These are phyloP conservation scores for Synanceia verrucosa DNA, from an alignment of 2,797 vertebrate species.

Conservation along the genomic window DNA sequence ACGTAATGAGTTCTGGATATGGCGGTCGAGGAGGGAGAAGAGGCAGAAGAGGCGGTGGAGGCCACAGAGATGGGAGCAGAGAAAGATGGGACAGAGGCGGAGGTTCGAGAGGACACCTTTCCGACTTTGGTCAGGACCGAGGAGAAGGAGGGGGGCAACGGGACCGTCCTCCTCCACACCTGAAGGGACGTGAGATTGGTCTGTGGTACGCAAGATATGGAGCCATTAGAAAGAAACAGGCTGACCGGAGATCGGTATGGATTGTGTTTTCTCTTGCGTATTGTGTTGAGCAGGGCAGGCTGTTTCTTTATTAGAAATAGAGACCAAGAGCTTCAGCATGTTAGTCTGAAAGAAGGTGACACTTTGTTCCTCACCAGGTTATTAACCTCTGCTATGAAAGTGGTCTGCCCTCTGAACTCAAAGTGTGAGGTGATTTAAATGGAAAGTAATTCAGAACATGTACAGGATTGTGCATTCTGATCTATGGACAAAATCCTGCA, in stretches of 20 bases:
- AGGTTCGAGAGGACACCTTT: conserved; percentile 58
- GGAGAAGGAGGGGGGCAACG: conserved; percentile 70
- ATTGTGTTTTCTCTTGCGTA: background rate
- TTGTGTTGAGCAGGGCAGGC: no score
- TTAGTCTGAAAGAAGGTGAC: background rate
- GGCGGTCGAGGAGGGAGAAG: conserved; percentile 72
- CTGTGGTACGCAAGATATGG: conserved; percentile 95
- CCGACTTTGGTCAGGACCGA: conserved; percentile 69
- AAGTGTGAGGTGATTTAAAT: background rate
- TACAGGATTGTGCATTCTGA: background rate
- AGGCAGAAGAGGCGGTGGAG: conserved; percentile 70
- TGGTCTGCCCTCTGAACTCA: background rate
- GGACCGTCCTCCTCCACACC: conserved; percentile 89
- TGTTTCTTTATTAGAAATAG: background rate
- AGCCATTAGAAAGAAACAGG: conserved; percentile 86
- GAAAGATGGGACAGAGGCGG: conserved; percentile 72
- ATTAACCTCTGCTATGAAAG: background rate
- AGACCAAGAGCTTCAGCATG: background rate
- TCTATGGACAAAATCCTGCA: background rate
- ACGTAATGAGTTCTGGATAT: conserved; percentile 77
- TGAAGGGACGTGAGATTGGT: conserved; percentile 94
- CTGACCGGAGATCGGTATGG: conserved; percentile 83
- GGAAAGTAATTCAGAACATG: background rate
- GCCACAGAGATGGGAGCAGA: conserved; percentile 67
- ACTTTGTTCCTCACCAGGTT: background rate